Evolutionary conservation across 1,140 invertebrate species (phyloP).

Genomic region (Lethrus apterus): DNA sequence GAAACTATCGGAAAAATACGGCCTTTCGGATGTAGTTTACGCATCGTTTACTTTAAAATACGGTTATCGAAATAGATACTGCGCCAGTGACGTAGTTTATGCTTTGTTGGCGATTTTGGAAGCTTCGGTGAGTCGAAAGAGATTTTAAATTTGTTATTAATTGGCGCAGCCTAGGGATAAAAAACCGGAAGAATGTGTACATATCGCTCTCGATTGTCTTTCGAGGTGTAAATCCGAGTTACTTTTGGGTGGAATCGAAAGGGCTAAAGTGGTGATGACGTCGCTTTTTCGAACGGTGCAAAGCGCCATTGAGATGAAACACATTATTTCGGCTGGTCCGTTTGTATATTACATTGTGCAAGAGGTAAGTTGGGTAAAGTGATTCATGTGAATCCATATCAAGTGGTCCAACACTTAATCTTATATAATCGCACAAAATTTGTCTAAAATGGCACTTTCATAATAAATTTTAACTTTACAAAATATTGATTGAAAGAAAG

Average conservation of each 20-base stretch:
- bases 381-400: too few relatives aligned
- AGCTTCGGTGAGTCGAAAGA: constrained; percentile 48
- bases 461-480: too few relatives aligned
- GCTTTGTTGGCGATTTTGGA: constrained; percentile 75
- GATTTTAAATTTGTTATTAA: constrained; percentile 12
- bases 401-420: too few relatives aligned
- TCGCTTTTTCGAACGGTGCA: constrained; percentile 76
- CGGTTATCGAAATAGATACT: constrained; percentile 73
- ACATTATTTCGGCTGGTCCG: constrained; percentile 76
- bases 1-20: constrained; percentile 72
- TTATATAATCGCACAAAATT: too few relatives aligned
- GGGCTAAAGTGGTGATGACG: constrained; percentile 64
- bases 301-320: constrained; percentile 69
- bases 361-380: too few relatives aligned
- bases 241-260: constrained; percentile 63
- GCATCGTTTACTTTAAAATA: constrained; percentile 73
- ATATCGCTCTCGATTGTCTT: constrained; percentile 67
- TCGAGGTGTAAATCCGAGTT: constrained; percentile 54
- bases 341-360: constrained; percentile 83
- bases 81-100: constrained; percentile 78
- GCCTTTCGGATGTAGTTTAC: constrained; percentile 63
- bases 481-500: too few relatives aligned
- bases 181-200: constrained; percentile 57
- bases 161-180: constrained; percentile 47
- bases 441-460: too few relatives aligned